Percentiles rank a stretch among this genome's conserved stretches.
These are phyloP conservation scores for Chymomyza amoena DNA, from an alignment of 2,888 invertebrate genomes.

Conservation along the genomic window DNA sequence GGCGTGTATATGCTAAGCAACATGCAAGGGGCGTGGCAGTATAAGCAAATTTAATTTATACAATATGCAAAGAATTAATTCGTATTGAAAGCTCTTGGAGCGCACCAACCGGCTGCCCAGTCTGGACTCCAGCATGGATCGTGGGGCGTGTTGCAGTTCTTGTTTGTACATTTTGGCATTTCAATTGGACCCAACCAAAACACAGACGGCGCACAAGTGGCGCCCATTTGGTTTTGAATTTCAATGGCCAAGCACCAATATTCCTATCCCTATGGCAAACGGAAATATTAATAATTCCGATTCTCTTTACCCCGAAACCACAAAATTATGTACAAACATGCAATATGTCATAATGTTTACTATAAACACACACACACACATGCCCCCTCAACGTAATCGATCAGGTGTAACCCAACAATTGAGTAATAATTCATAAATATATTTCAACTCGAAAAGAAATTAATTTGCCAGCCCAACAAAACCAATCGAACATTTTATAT, in stretches of 20 bases:
- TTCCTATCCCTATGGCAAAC: slow-evolving; percentile 22
- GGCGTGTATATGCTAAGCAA: slow-evolving; percentile 77
- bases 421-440: slow-evolving; percentile 73
- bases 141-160: slow-evolving; percentile 13
- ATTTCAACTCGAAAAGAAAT: slow-evolving; percentile 62
- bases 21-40: slow-evolving; percentile 74
- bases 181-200: slow-evolving; percentile 51
- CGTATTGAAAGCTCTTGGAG: slow-evolving; percentile 34
- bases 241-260: slow-evolving; percentile 28
- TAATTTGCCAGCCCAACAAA: slow-evolving; percentile 56
- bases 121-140: not conserved
- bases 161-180: slow-evolving; percentile 44
- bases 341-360: slow-evolving; percentile 65
- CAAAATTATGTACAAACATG: slow-evolving; percentile 67
- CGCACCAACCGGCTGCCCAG: not conserved
- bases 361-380: slow-evolving; percentile 16
- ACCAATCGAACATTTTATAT: slow-evolving; percentile 45
- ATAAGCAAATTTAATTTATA: slow-evolving; percentile 77
- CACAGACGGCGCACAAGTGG: slow-evolving; percentile 50
- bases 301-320: slow-evolving; percentile 42
- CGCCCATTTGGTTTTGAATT: slow-evolving; percentile 57
- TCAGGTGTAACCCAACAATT: slow-evolving; percentile 63
- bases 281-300: slow-evolving; percentile 34
- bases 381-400: slow-evolving; percentile 47
- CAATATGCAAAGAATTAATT: slow-evolving; percentile 75